phyloP scores from a whole-genome alignment of 2,797 vertebrate genomes.

The Urocyon cinereoargenteus region DNA sequence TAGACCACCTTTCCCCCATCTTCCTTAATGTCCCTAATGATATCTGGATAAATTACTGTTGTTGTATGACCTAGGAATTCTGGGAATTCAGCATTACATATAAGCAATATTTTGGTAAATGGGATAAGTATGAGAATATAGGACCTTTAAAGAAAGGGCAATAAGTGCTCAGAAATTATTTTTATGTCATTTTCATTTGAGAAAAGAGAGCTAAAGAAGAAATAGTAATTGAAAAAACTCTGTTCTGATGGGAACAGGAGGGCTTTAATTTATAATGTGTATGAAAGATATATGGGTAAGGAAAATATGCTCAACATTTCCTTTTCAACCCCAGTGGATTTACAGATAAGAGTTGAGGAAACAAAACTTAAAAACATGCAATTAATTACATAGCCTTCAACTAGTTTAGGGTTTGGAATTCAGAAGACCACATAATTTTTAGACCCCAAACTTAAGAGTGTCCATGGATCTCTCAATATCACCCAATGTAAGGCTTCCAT shows the following conservation, averaged over 20 bases:
- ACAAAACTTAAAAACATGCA: not conserved
- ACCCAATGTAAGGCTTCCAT: not conserved
- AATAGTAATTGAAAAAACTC: not conserved
- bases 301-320: not conserved
- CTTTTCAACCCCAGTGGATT: not conserved
- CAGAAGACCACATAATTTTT: not conserved
- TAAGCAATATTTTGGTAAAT: not conserved
- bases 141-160: not conserved
- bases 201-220: slow-evolving; percentile 30
- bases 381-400: not conserved
- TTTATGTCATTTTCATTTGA: slow-evolving; percentile 36
- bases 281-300: not conserved
- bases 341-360: not conserved
- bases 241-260: not conserved
- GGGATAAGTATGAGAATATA: not conserved
- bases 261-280: not conserved
- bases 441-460: not conserved
- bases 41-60: not conserved
- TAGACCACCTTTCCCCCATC: not conserved
- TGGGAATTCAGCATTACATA: not conserved
- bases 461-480: not conserved
- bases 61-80: not conserved
- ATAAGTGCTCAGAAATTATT: not conserved
- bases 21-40: not conserved
- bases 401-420: not conserved